These are phyloP conservation scores for Typhlichthys eigenmanni DNA, from an alignment of 2,797 vertebrate species.

Conservation along the genomic window DNA sequence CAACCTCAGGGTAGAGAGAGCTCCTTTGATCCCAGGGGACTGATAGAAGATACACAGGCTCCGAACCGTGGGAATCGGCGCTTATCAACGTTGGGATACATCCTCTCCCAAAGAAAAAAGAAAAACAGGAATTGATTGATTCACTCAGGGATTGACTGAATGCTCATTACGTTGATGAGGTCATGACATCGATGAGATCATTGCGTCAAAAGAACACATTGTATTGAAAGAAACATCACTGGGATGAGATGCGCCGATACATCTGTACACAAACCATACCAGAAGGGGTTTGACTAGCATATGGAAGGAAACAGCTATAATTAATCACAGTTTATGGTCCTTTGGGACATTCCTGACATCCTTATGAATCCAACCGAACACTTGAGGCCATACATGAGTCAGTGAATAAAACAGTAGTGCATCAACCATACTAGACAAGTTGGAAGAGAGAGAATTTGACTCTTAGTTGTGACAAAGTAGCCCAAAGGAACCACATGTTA, in stretches of 20 bases:
- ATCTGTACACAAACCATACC: constrained; percentile 6
- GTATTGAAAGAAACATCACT: constrained; percentile 8
- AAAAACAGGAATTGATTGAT: constrained; percentile 36
- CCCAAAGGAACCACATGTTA: too few relatives aligned
- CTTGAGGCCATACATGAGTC: constrained; percentile 26
- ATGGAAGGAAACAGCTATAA: constrained; percentile 32
- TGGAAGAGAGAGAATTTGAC: too few relatives aligned
- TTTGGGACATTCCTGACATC: constrained; percentile 16
- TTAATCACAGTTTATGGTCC: constrained; percentile 23
- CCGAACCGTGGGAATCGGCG: constrained; percentile 61
- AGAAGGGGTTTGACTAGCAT: constrained; percentile 14
- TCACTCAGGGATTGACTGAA: not conserved
- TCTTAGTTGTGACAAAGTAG: too few relatives aligned
- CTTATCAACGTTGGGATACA: constrained; percentile 60
- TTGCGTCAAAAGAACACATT: constrained; percentile 35
- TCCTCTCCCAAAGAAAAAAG: constrained; percentile 26
- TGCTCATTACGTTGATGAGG: constrained; percentile 7
- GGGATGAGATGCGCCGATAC: too few relatives aligned
- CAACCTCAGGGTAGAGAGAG: constrained; percentile 62
- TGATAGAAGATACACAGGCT: constrained; percentile 63
- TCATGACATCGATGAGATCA: constrained; percentile 30
- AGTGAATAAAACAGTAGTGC: not conserved
- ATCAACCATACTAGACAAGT: too few relatives aligned
- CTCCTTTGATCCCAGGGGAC: constrained; percentile 63
- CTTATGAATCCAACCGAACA: constrained; percentile 6